phyloP scores from a whole-genome alignment of 2,888 invertebrate genomes.

The Gandaritis pyraliata region DNA sequence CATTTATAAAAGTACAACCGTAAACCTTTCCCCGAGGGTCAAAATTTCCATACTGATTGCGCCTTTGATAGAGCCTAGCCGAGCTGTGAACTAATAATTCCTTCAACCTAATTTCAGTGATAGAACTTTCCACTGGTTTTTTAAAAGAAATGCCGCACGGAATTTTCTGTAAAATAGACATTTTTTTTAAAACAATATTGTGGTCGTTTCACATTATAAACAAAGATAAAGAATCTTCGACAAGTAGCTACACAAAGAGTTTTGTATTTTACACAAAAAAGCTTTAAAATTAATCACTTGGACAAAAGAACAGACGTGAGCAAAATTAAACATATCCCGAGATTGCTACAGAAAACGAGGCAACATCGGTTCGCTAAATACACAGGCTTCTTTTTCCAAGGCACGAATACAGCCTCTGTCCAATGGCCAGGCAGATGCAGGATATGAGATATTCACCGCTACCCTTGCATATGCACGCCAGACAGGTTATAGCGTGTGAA shows the following conservation, averaged over 20 bases:
- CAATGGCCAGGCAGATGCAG: slow-evolving; percentile 6
- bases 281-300: too few species aligned
- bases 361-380: too few species aligned
- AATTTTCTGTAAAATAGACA: not conserved
- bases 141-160: slow-evolving; percentile 1
- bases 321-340: too few species aligned
- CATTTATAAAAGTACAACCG: slow-evolving; percentile 22
- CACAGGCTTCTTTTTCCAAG: too few species aligned
- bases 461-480: slow-evolving; percentile 8
- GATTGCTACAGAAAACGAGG: too few species aligned
- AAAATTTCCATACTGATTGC: slow-evolving; percentile 49
- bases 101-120: slow-evolving; percentile 34
- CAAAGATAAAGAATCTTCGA: too few species aligned
- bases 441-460: slow-evolving; percentile 1
- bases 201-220: too few species aligned
- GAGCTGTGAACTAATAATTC: slow-evolving; percentile 40
- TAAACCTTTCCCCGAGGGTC: slow-evolving; percentile 36
- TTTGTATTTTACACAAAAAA: too few species aligned
- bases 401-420: too few species aligned
- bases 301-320: too few species aligned
- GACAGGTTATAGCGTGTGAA: slow-evolving; percentile 25
- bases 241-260: too few species aligned
- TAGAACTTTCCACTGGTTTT: slow-evolving; percentile 21
- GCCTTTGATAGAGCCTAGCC: slow-evolving; percentile 35
- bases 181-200: too few species aligned